Base-by-base conservation (phyloP, 1,140 invertebrate genomes). In the Drusus annulatus region DNA sequence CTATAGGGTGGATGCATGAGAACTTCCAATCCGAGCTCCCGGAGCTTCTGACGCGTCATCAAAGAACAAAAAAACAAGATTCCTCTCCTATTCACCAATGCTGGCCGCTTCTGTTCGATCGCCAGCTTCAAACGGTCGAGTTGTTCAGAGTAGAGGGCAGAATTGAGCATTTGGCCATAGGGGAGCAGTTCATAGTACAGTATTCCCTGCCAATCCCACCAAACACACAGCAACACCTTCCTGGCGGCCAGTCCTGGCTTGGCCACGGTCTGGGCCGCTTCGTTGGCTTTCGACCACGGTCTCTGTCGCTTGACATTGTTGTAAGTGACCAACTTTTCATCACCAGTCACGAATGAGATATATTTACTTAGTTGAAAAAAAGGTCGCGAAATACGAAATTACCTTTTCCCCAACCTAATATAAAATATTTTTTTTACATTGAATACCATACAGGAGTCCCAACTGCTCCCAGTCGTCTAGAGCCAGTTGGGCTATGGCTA, bases 1-100 rank as follows among this genome's bases (percentile, higher is more conserved):
- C 58, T 62, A 62, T 62, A 62, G 58, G 58, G 58, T 62, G 58
- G 58, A 62, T 62, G 21, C 58, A 62, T 62, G 19, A 62, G 58
- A 62, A 62, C 58, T 62, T 62, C 58, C 58, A 4, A 62, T 62
- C 58, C 58, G 58, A 62, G 58, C 21, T 62, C 19, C 58, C 3
- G 58, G 58, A 62, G 58, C 58, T 62, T 62, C 58, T 62, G 58
- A 17, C 58, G 58, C 25, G 25, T n/a, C n/a, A n/a, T n/a, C n/a
- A n/a, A n/a, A n/a, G n/a, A n/a, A n/a, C n/a, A n/a, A n/a, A n/a
- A n/a, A n/a, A n/a, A n/a, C n/a, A n/a, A n/a, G n/a, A n/a, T n/a
- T n/a, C n/a, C n/a, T n/a, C n/a, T n/a, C n/a, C n/a, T n/a, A n/a
- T n/a, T n/a, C n/a, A n/a, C n/a, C n/a, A n/a, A 62, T 62, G 58